Evolutionary conservation across 1,140 invertebrate species (phyloP).

Genomic region (Drosophila lini): DNA sequence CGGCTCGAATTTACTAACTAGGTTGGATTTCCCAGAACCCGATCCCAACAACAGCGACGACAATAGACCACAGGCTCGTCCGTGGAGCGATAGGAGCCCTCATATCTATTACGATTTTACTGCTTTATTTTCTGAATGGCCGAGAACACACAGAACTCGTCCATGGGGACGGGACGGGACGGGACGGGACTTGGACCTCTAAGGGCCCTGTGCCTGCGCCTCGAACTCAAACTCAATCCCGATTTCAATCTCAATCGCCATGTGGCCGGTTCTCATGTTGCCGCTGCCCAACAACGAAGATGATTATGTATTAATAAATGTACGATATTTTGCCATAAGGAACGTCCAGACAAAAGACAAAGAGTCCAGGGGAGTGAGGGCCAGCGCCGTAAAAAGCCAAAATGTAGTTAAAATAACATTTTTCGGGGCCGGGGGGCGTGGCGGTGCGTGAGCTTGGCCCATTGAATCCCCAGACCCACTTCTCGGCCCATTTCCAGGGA

Average conservation of each 20-base stretch:
- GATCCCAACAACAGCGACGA: conserved; percentile 37
- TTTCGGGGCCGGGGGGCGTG: conserved; percentile 45
- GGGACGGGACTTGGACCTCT: conserved; percentile 26
- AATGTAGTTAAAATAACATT: conserved; percentile 76
- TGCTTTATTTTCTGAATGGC: conserved; percentile 70
- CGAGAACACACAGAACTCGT: conserved; percentile 34
- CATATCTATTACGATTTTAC: conserved; percentile 74
- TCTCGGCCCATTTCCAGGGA: conserved; percentile 46
- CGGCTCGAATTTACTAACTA: conserved; percentile 58
- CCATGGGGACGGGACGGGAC: conserved; percentile 37
- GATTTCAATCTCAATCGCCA: conserved; percentile 39
- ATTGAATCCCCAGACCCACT: conserved; percentile 20
- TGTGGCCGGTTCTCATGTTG: conserved; percentile 66
- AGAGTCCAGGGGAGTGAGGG: conserved; percentile 5
- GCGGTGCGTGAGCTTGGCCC: conserved; percentile 37
- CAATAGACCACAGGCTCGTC: conserved; percentile 45
- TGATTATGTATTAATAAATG: conserved; percentile 80
- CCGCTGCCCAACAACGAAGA: conserved; percentile 53
- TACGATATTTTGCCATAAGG: conserved; percentile 64
- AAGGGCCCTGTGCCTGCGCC: conserved; percentile 14
- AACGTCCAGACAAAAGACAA: conserved; percentile 13
- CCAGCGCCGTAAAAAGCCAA: conserved; percentile 57
- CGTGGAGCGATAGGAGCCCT: conserved; percentile 26
- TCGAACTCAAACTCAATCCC: conserved; percentile 16
- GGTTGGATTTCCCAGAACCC: conserved; percentile 67